A percentile compares a stretch with the other conserved stretches of the same genome.
Conservation (phyloP, 2,797 vertebrate genomes). For the Anguilla marmorata region DNA sequence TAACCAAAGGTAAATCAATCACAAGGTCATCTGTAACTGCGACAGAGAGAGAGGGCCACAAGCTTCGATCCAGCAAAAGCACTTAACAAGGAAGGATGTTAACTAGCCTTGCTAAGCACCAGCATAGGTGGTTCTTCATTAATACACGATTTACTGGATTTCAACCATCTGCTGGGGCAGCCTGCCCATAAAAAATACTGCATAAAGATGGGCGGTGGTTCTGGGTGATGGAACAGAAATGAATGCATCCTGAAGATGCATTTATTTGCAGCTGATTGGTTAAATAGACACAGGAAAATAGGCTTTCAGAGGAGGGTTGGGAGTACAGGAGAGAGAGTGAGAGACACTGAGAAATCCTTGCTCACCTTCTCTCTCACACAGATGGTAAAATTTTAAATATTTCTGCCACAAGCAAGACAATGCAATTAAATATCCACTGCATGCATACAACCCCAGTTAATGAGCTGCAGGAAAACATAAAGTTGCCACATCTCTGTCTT, state of each 20-base stretch:
- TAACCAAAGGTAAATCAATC: neutral
- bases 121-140: constrained; percentile 24
- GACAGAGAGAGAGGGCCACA: neutral
- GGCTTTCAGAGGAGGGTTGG: neutral
- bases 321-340: neutral
- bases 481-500: neutral
- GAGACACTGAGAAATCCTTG: too few relatives aligned
- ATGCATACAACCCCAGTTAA: neutral
- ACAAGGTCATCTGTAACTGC: neutral
- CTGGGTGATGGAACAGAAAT: neutral
- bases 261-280: neutral
- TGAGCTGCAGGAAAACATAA: neutral
- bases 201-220: neutral
- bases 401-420: neutral
- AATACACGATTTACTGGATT: constrained; percentile 34
- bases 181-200: neutral
- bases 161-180: constrained; percentile 25
- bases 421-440: neutral
- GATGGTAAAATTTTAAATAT: neutral
- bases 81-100: neutral
- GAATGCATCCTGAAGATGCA: neutral
- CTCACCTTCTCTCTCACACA: too few relatives aligned
- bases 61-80: neutral
- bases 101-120: neutral
- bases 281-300: neutral